Evolutionary conservation across 2,888 invertebrate genomes (phyloP).

Genomic region (Amblyjoppa proteus): DNA sequence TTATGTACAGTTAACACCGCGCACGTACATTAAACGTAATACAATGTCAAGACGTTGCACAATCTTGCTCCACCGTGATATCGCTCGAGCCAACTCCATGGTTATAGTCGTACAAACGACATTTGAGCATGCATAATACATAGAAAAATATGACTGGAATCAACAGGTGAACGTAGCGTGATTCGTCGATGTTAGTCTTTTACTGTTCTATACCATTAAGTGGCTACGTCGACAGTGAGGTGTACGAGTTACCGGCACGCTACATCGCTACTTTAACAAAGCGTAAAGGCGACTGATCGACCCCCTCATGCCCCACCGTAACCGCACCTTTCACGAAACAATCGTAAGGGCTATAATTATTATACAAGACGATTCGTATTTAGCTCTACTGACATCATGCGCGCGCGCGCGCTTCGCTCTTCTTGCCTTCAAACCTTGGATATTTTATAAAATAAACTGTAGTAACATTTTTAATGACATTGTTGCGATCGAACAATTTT

Average conservation of each 20-base stretch:
- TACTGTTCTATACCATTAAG: conserved; percentile 44
- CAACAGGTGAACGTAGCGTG: conserved; percentile 81
- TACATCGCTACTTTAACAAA: conserved; percentile 59
- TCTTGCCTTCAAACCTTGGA: too few relatives aligned
- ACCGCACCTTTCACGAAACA: conserved; percentile 22
- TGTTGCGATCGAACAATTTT: too few relatives aligned
- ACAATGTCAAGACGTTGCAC: conserved; percentile 8
- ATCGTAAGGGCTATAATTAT: conserved; percentile 10
- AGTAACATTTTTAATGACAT: too few relatives aligned
- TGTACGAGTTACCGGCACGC: conserved; percentile 26
- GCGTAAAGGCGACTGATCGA: conserved; percentile 70
- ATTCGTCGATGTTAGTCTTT: conserved; percentile 68
- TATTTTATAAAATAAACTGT: too few relatives aligned
- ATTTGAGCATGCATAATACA: conserved; percentile 32
- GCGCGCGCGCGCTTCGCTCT: too few relatives aligned
- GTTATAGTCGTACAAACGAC: not conserved
- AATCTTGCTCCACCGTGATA: not conserved
- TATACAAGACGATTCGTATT: conserved; percentile 24
- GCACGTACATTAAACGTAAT: too few relatives aligned
- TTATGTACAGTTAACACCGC: not conserved
- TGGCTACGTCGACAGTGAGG: conserved; percentile 1
- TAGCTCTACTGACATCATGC: conserved; percentile 5
- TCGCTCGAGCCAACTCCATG: not conserved
- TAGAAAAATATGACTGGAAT: conserved; percentile 55
- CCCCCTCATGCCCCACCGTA: conserved; percentile 23